A percentile compares a stretch with the other conserved stretches of the same genome.
These are phyloP conservation scores for Epirrhoe alternata DNA, from an alignment of 2,888 invertebrate species.

Conservation along the genomic window DNA sequence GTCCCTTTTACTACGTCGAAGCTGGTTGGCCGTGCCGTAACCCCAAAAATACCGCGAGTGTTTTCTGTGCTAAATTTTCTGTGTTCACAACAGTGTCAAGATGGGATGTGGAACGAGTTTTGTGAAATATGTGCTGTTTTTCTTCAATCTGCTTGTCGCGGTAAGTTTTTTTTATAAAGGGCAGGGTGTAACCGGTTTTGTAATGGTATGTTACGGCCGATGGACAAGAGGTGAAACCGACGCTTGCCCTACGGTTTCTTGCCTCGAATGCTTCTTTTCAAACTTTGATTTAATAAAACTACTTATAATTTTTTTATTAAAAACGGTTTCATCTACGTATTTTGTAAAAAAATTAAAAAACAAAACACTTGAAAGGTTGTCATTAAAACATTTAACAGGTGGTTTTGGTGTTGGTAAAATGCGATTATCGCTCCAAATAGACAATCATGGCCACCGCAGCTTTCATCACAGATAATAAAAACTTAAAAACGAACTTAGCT, in stretches of 20 bases:
- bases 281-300: neutral
- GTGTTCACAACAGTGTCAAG: constrained; percentile 65
- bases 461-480: neutral
- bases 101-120: constrained; percentile 91
- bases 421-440: constrained; percentile 9
- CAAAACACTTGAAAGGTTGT: neutral
- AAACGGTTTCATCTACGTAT: neutral
- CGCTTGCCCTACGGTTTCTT: constrained; percentile 44
- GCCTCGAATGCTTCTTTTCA: constrained; percentile 11
- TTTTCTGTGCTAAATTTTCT: constrained; percentile 69
- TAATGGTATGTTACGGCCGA: constrained; percentile 66
- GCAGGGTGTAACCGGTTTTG: constrained; percentile 75
- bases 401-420: constrained; percentile 4
- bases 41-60: constrained; percentile 71
- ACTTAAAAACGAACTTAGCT: neutral
- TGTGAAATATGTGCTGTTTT: constrained; percentile 92
- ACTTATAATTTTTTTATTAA: neutral
- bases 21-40: constrained; percentile 47
- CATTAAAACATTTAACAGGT: constrained; percentile 5
- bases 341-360: neutral
- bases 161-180: constrained; percentile 84
- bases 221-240: constrained; percentile 67
- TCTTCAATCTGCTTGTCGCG: constrained; percentile 91
- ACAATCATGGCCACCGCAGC: constrained; percentile 9
- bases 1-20: constrained; percentile 66